Conservation (phyloP, 2,113 vertebrate genomes). For the Heterochromis multidens region DNA sequence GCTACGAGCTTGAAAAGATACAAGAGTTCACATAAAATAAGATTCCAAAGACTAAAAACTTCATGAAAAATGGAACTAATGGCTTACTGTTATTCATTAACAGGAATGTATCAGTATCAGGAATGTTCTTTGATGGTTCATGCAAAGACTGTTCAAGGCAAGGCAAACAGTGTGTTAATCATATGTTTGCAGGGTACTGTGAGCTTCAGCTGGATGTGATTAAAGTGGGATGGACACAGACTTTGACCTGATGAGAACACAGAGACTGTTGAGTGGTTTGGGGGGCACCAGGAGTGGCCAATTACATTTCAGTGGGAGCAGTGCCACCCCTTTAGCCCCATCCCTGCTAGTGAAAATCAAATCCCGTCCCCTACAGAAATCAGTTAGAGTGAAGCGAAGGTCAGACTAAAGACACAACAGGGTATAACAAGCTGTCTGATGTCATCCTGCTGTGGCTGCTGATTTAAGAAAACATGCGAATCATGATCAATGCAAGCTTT, state of each 20-base stretch:
- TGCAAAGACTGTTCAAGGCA: neutral
- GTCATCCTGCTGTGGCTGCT: neutral
- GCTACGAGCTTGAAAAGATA: neutral
- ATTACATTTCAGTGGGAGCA: neutral
- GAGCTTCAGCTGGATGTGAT: neutral
- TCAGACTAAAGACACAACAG: neutral
- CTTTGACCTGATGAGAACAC: neutral
- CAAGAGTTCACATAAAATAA: neutral
- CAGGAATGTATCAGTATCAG: too few relatives aligned
- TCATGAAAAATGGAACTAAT: accelerated
- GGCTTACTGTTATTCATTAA: neutral
- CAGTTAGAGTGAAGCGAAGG: neutral
- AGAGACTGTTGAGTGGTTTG: neutral
- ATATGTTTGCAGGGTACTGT: neutral
- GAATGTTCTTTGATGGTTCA: neutral
- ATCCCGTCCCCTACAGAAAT: neutral
- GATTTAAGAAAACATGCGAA: neutral
- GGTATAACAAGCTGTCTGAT: neutral
- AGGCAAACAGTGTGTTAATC: neutral
- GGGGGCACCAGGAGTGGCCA: neutral
- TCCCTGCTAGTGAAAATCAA: neutral
- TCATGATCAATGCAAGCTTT: neutral
- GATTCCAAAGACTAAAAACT: neutral
- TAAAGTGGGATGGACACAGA: neutral
- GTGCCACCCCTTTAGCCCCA: neutral